Evolutionary conservation across 2,797 vertebrate genomes (phyloP).

Genomic region (Macropus fuliginosus): DNA sequence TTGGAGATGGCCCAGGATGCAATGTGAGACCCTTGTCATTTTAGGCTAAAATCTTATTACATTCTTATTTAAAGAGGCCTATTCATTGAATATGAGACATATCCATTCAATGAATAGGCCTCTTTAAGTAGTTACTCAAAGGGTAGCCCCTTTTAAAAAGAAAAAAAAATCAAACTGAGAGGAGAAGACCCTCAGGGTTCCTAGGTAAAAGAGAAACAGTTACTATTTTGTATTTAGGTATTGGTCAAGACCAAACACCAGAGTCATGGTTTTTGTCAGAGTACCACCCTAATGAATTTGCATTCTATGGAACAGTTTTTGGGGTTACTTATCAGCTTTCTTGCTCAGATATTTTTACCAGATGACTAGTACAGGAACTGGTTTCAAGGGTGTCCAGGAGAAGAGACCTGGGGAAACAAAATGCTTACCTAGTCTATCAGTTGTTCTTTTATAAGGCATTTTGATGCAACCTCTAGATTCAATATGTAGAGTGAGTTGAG

Average conservation of each 20-base stretch:
- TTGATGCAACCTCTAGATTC: background rate
- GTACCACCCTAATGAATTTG: background rate
- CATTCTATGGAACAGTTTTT: background rate
- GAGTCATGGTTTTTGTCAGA: background rate
- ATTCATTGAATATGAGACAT: too few species aligned
- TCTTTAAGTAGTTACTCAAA: too few species aligned
- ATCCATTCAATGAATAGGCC: too few species aligned
- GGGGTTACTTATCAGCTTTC: background rate
- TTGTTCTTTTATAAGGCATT: background rate
- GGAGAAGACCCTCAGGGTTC: too few species aligned
- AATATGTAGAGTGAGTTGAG: background rate
- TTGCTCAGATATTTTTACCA: background rate
- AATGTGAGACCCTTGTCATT: too few species aligned
- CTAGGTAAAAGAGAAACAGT: too few species aligned
- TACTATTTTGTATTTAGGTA: background rate
- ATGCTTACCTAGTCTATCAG: background rate
- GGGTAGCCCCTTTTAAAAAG: too few species aligned
- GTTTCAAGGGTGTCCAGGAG: background rate
- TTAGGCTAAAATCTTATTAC: too few species aligned
- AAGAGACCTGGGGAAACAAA: background rate
- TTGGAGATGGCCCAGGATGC: too few species aligned
- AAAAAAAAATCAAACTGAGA: too few species aligned
- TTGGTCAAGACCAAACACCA: background rate
- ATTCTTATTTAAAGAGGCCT: too few species aligned
- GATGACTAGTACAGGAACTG: background rate